These are phyloP conservation scores for Drosophila rufa DNA, from an alignment of 1,140 invertebrate genomes.

Conservation along the genomic window DNA sequence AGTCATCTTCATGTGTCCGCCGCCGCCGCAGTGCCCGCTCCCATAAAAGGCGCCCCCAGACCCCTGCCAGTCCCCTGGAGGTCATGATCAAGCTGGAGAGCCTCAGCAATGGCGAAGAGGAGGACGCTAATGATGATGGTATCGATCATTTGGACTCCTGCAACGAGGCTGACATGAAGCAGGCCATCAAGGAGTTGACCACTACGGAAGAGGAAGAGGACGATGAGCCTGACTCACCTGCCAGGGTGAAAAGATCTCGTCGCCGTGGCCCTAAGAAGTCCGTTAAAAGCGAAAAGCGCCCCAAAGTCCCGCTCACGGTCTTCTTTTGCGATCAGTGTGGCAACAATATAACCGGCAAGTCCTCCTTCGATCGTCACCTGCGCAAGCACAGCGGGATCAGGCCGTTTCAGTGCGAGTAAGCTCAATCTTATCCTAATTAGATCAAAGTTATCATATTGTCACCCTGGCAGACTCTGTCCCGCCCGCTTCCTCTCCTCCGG, in stretches of 20 bases:
- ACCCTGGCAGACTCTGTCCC: conserved; percentile 50
- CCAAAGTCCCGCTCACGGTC: conserved; percentile 47
- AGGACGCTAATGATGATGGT: conserved; percentile 43
- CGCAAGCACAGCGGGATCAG: conserved; percentile 69
- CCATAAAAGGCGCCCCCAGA: not conserved
- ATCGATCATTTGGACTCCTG: conserved; percentile 56
- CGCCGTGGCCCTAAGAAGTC: conserved; percentile 14
- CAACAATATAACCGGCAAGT: conserved; percentile 59
- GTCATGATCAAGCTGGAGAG: conserved; percentile 64
- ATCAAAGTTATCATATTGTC: not conserved
- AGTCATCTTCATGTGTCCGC: conserved; percentile 28
- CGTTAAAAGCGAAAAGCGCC: conserved; percentile 30
- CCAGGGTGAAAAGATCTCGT: conserved; percentile 8
- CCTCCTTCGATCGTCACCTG: conserved; percentile 69
- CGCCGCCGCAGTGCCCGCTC: conserved; percentile 38
- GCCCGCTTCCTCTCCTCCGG: conserved; percentile 71
- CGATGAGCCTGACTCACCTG: conserved; percentile 1
- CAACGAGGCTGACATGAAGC: conserved; percentile 26
- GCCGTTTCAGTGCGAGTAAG: conserved; percentile 74
- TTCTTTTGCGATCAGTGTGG: conserved; percentile 75
- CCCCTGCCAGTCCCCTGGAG: conserved; percentile 42
- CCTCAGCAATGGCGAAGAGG: conserved; percentile 15
- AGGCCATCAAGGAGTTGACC: conserved; percentile 22
- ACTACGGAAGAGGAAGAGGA: conserved; percentile 18
- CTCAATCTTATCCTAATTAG: no score